Base-by-base conservation (phyloP, 2,797 vertebrate genomes). In the Bradypodion pumilum region DNA sequence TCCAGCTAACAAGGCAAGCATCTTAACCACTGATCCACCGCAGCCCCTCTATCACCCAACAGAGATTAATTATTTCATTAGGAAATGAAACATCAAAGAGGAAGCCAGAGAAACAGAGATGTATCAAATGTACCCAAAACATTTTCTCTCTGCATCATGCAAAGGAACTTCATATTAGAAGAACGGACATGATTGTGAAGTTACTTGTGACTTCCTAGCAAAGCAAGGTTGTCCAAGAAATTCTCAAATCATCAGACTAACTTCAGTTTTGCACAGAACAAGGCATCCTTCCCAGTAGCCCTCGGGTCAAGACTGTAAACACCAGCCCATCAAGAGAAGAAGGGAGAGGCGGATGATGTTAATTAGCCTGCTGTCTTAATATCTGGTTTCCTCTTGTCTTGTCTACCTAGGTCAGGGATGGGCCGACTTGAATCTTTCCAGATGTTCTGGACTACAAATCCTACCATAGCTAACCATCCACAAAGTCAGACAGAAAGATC, bases 311-410 rank as follows among this genome's bases (percentile, higher is more conserved):
- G 0, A 0, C 80, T 90, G 86, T 90, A 90, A 91, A 94, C 94
- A 94, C 92, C 92, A 86, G 92, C 91, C 92, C 92, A 94, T 96
- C 91, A 89, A 95, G 96, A 97, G 96, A 96, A 97, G 96, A 96
- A 94, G 88, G 92, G 89, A 77, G 88, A 90, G 85, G 91, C 95
- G 97, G 95, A 96, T 93, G 93, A 95, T 95, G 95, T 95, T 94
- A 95, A 96, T 97, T 96, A 97, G 4, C 95, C 95, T 93, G 89
- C 92, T 87, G 94, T 96, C 95, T 96, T 95, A 95, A 93, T 96
- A 97, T 97, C 96, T 97, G 96, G 93, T 94, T 95, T 94, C 93
- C 84, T 94, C 94, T 92, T 92, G 89, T 87, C 88, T 91, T 93
- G 90, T 94, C 93, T 89, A 94, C 90, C 92, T 84, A 94, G 68